Percentiles rank a stretch among this genome's conserved stretches.
Evolutionary conservation across 2,888 invertebrate species (phyloP).

Genomic region (Aproaerema taeniolella): DNA sequence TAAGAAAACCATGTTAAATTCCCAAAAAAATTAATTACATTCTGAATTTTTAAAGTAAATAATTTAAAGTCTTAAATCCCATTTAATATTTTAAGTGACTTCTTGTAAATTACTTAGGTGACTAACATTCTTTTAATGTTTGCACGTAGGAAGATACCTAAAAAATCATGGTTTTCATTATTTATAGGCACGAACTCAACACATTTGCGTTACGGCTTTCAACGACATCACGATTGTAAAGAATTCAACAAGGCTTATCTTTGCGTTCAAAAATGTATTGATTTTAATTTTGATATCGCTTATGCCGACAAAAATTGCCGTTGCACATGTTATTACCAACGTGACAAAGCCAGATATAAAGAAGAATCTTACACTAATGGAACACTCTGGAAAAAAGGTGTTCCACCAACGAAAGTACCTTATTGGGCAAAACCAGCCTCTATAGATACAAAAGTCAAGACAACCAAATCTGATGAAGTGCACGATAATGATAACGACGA

Average conservation of each 20-base stretch:
- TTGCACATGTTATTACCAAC: conserved; percentile 46
- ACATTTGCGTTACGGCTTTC: conserved; percentile 58
- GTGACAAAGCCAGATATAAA: conserved; percentile 30
- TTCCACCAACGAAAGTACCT: conserved; percentile 39
- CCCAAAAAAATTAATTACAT: too few species aligned
- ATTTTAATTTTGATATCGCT: conserved; percentile 43
- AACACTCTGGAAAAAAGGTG: conserved; percentile 33
- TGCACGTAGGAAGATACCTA: too few species aligned
- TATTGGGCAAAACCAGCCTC: neutral
- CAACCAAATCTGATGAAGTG: too few species aligned
- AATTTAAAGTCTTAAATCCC: too few species aligned
- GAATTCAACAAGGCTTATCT: conserved; percentile 40
- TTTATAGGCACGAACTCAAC: too few species aligned
- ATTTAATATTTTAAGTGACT: too few species aligned
- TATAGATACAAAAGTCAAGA: neutral
- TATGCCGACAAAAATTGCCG: conserved; percentile 41
- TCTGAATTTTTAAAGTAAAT: too few species aligned
- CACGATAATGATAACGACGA: too few species aligned
- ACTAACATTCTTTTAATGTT: too few species aligned
- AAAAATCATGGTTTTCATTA: too few species aligned
- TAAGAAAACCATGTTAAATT: too few species aligned
- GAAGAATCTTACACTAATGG: conserved; percentile 9
- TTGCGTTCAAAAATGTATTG: conserved; percentile 50
- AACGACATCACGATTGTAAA: conserved; percentile 35
- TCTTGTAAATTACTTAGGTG: too few species aligned